Evolutionary conservation across 2,888 invertebrate species (phyloP).

Genomic region (Chirona hameri): DNA sequence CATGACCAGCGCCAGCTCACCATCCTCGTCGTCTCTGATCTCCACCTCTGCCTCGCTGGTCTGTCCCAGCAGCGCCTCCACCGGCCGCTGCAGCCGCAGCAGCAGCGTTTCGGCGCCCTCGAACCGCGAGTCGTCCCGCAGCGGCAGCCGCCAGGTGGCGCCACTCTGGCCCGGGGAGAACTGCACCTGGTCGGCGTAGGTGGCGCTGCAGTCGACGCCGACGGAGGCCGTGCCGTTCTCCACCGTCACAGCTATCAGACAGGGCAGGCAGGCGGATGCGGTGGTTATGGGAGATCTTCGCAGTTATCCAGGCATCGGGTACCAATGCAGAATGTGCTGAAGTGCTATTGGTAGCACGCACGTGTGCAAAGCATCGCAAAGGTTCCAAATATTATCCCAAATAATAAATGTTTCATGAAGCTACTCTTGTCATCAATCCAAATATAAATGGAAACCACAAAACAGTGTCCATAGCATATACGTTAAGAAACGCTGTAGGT

Average conservation of each 20-base stretch:
- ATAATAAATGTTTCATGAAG: no score
- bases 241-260: conserved; percentile 43
- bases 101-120: conserved; percentile 45
- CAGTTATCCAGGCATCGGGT: no score
- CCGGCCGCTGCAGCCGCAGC: conserved; percentile 45
- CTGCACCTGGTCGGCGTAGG: conserved; percentile 47
- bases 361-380: no score
- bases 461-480: no score
- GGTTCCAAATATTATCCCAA: no score
- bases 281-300: neutral
- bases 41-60: conserved; percentile 44
- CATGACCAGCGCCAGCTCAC: neutral
- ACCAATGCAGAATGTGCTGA: no score
- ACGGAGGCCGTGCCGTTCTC: conserved; percentile 45
- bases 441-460: no score
- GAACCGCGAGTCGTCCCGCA: conserved; percentile 45
- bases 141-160: conserved; percentile 46
- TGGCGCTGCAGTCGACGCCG: conserved; percentile 44
- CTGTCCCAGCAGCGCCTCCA: conserved; percentile 45
- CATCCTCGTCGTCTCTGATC: conserved; percentile 40
- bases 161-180: conserved; percentile 48
- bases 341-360: no score
- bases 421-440: no score
- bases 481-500: no score
- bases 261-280: neutral